A percentile compares a stretch with the other conserved stretches of the same genome.
phyloP scores from a whole-genome alignment of 64 coral and sea anemone species.

The Pachyseris speciosa region DNA sequence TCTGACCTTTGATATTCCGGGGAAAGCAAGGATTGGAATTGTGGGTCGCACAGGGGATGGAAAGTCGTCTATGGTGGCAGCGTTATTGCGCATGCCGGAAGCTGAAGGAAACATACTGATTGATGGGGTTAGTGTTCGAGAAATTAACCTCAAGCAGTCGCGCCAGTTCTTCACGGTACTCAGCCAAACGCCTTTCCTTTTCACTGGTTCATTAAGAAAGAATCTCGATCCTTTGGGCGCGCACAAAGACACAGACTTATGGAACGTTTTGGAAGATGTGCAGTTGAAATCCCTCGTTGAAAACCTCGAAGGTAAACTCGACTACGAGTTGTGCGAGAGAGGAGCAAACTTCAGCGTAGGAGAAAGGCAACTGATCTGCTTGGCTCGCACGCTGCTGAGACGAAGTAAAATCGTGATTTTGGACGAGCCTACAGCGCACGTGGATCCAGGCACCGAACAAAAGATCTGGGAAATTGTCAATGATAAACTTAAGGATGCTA shows the following conservation, averaged over 20 bases:
- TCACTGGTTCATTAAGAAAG: slow-evolving; percentile 39
- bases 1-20: slow-evolving; percentile 17
- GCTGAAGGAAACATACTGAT: slow-evolving; percentile 58
- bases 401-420: slow-evolving; percentile 48
- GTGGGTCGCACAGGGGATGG: too few relatives aligned
- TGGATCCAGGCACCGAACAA: slow-evolving; percentile 46
- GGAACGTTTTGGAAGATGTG: slow-evolving; percentile 37
- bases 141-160: slow-evolving; percentile 1
- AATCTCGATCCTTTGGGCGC: slow-evolving; percentile 41
- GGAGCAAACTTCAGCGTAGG: slow-evolving; percentile 61
- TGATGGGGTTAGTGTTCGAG: slow-evolving; percentile 33
- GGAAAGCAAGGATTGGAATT: neutral
- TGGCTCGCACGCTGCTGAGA: slow-evolving; percentile 44
- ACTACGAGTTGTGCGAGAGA: neutral
- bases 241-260: slow-evolving; percentile 12
- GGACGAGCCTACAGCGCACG: slow-evolving; percentile 47
- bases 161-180: slow-evolving; percentile 35
- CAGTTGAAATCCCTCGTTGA: slow-evolving; percentile 14
- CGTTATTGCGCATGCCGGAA: slow-evolving; percentile 64
- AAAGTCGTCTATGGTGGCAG: slow-evolving; percentile 67
- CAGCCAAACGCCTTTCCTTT: slow-evolving; percentile 52
- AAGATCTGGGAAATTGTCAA: neutral
- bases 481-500: slow-evolving; percentile 19
- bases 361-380: slow-evolving; percentile 48
- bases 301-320: neutral